phyloP scores from a whole-genome alignment of 2,888 invertebrate species.

The Protodeltote pygarga region DNA sequence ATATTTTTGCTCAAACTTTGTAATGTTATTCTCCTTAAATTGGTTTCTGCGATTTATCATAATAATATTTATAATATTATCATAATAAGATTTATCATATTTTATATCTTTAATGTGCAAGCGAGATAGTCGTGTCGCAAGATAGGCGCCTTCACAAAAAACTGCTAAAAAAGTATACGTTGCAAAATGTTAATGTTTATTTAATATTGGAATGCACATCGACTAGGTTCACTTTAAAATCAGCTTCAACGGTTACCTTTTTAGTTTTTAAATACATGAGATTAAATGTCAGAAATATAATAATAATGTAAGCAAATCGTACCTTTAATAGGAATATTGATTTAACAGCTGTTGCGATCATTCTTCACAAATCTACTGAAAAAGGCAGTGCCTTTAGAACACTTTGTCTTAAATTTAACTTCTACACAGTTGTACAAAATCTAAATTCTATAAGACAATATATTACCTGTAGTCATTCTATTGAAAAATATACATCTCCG shows the following conservation, averaged over 20 bases:
- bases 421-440: conserved; percentile 48
- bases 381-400: conserved; percentile 47
- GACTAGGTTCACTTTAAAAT: conserved; percentile 5
- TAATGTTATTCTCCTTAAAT: no score
- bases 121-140: no score
- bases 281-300: conserved; percentile 32
- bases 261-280: conserved; percentile 3
- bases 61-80: no score
- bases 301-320: conserved; percentile 26
- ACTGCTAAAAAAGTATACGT: no score
- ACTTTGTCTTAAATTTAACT: conserved; percentile 37
- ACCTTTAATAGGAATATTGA: conserved; percentile 15
- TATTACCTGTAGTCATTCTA: conserved; percentile 47
- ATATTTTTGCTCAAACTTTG: no score
- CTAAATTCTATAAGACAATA: conserved; percentile 42
- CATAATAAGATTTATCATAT: no score
- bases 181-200: no score
- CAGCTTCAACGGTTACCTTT: conserved; percentile 22
- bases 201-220: no score
- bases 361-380: conserved; percentile 27
- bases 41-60: no score
- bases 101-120: no score
- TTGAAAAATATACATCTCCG: conserved; percentile 51
- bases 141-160: no score
- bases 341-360: conserved; percentile 4